phyloP scores from a whole-genome alignment of 1,140 invertebrate genomes.

The Physella acuta region DNA sequence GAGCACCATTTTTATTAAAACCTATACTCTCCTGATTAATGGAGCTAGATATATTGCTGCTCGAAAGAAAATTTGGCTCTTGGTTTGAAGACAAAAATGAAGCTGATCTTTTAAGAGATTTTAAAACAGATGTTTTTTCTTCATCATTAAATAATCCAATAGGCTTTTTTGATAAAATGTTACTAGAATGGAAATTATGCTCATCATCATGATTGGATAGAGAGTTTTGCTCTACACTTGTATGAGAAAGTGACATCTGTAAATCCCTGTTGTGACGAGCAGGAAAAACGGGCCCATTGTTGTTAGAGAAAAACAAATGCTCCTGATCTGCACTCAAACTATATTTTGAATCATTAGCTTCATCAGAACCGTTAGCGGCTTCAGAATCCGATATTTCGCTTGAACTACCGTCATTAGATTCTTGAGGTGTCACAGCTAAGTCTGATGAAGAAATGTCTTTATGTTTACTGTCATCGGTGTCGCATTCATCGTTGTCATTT shows the following conservation, averaged over 20 bases:
- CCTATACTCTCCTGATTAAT: neutral
- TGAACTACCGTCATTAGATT: neutral
- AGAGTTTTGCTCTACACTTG: neutral
- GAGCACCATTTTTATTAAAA: conserved; percentile 1
- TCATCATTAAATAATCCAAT: conserved; percentile 1
- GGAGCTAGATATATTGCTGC: neutral
- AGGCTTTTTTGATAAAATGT: no score
- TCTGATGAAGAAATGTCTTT: neutral
- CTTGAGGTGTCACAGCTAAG: neutral
- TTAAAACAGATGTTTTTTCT: no score
- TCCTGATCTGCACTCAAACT: neutral
- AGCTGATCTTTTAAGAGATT: conserved; percentile 2
- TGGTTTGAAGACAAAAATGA: neutral
- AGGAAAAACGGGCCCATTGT: conserved; percentile 21
- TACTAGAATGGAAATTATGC: neutral
- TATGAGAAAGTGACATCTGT: neutral
- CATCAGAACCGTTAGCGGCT: neutral
- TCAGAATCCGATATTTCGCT: neutral
- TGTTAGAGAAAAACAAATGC: neutral
- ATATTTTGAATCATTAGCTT: neutral
- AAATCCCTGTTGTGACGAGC: conserved; percentile 17
- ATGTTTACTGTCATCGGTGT: neutral
- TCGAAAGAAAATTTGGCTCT: neutral
- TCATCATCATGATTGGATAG: neutral
- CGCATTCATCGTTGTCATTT: neutral